A percentile compares a stretch with the other conserved stretches of the same genome.
phyloP scores from a whole-genome alignment of 2,797 vertebrate species.

The Anabacerthia variegaticeps region DNA sequence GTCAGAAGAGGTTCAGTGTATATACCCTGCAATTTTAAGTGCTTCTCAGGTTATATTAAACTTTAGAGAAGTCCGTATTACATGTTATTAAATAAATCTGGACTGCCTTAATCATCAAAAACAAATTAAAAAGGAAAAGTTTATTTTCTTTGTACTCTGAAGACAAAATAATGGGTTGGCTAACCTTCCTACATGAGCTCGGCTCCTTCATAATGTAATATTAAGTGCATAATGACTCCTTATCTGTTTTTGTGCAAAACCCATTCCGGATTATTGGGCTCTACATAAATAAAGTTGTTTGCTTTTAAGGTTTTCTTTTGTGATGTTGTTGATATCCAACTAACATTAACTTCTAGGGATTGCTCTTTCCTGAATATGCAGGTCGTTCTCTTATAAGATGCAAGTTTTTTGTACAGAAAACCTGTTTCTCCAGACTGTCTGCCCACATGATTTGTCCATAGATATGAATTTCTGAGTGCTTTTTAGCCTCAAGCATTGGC shows the following conservation, averaged over 20 bases:
- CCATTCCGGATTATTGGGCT: not conserved
- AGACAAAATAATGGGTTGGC: not conserved
- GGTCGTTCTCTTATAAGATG: not conserved
- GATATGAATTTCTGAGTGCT: not conserved
- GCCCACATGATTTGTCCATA: not conserved
- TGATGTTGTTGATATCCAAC: not conserved
- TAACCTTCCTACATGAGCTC: not conserved
- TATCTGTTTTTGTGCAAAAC: not conserved
- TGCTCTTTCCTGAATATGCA: not conserved
- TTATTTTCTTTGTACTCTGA: not conserved
- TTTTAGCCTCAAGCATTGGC: not conserved
- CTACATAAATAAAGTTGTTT: not conserved
- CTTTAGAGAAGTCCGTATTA: not conserved
- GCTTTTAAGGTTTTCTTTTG: not conserved
- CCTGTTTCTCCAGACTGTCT: not conserved
- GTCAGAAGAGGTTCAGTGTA: not conserved
- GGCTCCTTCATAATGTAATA: not conserved
- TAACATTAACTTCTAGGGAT: not conserved
- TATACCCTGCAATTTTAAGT: not conserved
- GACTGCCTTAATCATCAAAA: not conserved
- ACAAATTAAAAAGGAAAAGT: not conserved
- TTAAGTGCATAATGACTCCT: not conserved
- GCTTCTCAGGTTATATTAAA: not conserved
- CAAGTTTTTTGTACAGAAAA: not conserved
- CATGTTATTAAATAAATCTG: not conserved